Percentiles rank a stretch among this genome's conserved stretches.
Evolutionary conservation across 2,113 vertebrate genomes (phyloP).

Genomic region (Oryzias celebensis): DNA sequence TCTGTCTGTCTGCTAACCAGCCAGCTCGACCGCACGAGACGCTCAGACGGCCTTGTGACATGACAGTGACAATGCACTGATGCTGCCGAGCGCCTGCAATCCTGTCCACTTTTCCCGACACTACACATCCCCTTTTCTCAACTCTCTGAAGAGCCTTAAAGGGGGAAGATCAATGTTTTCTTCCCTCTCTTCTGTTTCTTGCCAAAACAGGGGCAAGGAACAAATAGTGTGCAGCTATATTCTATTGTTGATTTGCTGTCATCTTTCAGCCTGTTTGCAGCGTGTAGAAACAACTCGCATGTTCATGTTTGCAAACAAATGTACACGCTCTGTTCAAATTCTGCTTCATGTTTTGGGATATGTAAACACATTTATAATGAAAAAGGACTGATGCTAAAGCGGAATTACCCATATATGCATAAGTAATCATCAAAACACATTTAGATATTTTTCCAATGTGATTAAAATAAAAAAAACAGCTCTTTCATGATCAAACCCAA

Average conservation of each 20-base stretch:
- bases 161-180: constrained; percentile 25
- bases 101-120: constrained; percentile 28
- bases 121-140: constrained; percentile 4
- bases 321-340: constrained; percentile 6
- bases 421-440: no score
- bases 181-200: constrained; percentile 1
- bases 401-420: no score
- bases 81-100: constrained; percentile 49
- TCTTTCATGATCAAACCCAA: no score
- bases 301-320: constrained; percentile 10
- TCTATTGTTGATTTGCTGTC: constrained; percentile 9
- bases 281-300: constrained; percentile 32
- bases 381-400: no score
- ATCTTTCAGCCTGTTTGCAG: constrained; percentile 13
- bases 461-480: no score
- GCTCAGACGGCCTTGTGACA: constrained; percentile 70
- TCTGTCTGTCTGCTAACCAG: constrained; percentile 52
- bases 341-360: constrained; percentile 8
- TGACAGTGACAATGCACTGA: constrained; percentile 71
- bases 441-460: no score
- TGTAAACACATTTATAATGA: no score
- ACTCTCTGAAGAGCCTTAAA: constrained; percentile 33
- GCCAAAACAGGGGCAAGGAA: not conserved
- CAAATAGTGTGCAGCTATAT: constrained; percentile 10
- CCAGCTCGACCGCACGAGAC: constrained; percentile 51